Base-by-base conservation (phyloP, 2,888 invertebrate species). In the Apamea sordens region DNA sequence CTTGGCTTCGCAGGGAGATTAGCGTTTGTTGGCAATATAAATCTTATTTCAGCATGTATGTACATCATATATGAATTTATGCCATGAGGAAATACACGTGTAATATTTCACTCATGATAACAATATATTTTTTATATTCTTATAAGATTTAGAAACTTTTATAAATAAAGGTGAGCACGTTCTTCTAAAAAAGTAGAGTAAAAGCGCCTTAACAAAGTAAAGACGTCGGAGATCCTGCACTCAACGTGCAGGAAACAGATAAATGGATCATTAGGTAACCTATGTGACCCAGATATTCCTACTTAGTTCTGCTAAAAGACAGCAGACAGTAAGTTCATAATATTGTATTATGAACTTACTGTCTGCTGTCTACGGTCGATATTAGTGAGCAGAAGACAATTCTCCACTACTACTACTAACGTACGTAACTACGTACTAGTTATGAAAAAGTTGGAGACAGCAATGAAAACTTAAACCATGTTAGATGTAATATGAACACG, bases 161-260 rank as follows among this genome's bases (percentile, higher is more conserved):
- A 53, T 44, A 75, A 77, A 73, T 53, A 81, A 15, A 36, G 36
- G 36, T 63, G 63, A 28, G 82, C 63, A 28, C 53, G 24, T 75
- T 53, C 24, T 64, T 82, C 5, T 2, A 24, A 32, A 10, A 50
- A 53, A 28, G 5, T 28, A 53, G 18, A 28, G 53, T 65, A 64
- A 59, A 65, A 70, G 56, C 44, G n/a, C 36, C 36, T 32, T 59
- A 32, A 68, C 72, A 72, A 84, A 72, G 32, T n/a, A 71, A 80
- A 68, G 21, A 67, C 85, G 21, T 68, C n/a, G 11, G 11, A 63
- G 7, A 84, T 63, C 32, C 67, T 68, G 80, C 67, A 68, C 64
- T 70, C 64, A 41, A 18, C 32, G 80, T 84, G 50, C 72, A 80
- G 85, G 80, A 80, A 84, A 68, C 71, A 82, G 85, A 82, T 85